Percentiles rank a stretch among this genome's conserved stretches.
phyloP scores from a whole-genome alignment of 2,113 vertebrate genomes.

The Marcusenius ussheri region DNA sequence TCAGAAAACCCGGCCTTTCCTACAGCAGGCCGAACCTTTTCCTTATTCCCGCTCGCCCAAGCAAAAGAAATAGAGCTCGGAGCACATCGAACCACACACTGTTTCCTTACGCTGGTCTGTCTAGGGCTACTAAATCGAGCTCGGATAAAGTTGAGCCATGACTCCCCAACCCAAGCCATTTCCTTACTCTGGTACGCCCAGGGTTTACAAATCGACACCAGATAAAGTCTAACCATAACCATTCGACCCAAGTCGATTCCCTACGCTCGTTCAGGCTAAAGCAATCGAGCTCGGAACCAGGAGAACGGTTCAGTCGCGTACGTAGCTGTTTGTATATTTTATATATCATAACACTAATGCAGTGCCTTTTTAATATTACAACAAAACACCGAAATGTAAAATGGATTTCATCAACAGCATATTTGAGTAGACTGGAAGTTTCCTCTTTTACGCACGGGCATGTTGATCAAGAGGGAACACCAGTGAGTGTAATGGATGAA shows the following conservation, averaged over 20 bases:
- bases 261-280: background rate
- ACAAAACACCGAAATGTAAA: background rate
- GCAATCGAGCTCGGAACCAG: background rate
- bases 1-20: background rate
- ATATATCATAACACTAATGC: background rate
- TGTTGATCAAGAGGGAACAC: background rate
- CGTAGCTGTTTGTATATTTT: background rate
- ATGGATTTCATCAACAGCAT: background rate
- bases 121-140: background rate
- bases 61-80: background rate
- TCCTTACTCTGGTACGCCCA: background rate
- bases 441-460: background rate
- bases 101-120: background rate
- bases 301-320: background rate
- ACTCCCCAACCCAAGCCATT: background rate
- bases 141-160: background rate
- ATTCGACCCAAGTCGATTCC: background rate
- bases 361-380: background rate
- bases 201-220: background rate
- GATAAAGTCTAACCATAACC: background rate
- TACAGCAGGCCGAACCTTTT: background rate
- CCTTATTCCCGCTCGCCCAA: constrained; percentile 24
- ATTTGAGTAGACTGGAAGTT: background rate
- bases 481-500: background rate
- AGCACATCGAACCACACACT: background rate